A percentile compares a stretch with the other conserved stretches of the same genome.
Evolutionary conservation across 1,140 invertebrate species (phyloP).

Genomic region (Panagrolaimus sp.): DNA sequence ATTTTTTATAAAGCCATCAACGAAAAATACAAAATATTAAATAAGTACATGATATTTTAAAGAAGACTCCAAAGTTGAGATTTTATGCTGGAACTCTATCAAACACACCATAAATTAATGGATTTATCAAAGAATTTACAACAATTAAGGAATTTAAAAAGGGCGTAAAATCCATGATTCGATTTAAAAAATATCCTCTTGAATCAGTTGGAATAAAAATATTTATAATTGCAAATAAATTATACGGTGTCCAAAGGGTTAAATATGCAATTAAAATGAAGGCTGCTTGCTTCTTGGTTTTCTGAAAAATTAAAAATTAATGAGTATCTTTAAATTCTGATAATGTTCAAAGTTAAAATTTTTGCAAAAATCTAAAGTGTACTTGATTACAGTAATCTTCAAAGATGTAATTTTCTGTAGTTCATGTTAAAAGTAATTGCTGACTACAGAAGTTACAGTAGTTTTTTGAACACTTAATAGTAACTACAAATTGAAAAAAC

Average conservation of each 20-base stretch:
- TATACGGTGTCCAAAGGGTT: slow-evolving; percentile 55
- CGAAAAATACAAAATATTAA: no score
- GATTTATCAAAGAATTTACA: slow-evolving; percentile 53
- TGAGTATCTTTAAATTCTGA: no score
- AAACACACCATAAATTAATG: slow-evolving; percentile 48
- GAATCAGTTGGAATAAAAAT: slow-evolving; percentile 31
- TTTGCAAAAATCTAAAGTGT: no score
- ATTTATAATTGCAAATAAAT: slow-evolving; percentile 51
- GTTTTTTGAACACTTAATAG: neutral
- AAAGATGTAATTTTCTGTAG: no score
- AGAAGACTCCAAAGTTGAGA: no score
- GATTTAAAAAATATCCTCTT: slow-evolving; percentile 35
- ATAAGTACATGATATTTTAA: no score
- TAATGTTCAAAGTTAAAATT: no score
- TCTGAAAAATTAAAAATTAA: slow-evolving; percentile 28
- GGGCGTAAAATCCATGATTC: slow-evolving; percentile 47
- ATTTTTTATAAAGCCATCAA: no score
- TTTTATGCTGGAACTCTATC: slow-evolving; percentile 3
- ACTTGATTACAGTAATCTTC: no score
- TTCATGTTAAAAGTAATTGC: no score
- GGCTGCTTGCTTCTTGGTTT: slow-evolving; percentile 53
- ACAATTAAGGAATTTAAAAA: slow-evolving; percentile 54
- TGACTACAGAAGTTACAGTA: no score
- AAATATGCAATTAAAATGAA: slow-evolving; percentile 53
- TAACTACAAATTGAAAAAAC: no score